Evolutionary conservation across 2,888 invertebrate species (phyloP), one percentile per base, ranked within the genome.

Genomic region (Chydorus sphaericus): DNA sequence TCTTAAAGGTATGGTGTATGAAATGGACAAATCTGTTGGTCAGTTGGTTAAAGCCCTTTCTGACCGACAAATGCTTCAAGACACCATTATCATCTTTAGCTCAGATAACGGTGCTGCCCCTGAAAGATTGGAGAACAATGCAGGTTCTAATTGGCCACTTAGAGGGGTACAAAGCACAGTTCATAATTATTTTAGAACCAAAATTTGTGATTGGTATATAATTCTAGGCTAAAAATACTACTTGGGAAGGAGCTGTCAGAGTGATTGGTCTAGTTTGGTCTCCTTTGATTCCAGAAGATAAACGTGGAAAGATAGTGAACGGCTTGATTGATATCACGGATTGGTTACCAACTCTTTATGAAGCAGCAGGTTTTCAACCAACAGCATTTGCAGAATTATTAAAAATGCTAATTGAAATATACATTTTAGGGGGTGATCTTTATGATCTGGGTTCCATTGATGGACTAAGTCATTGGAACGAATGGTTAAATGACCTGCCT

Each of bases 201-300:
- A 20, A 1, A 16, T n/a, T n/a, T n/a, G n/a, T n/a, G 5, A n/a
- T 16, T 16, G 20, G 8, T 39, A 20, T 6, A 38, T 2, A n/a
- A 8, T 3, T 68, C 36, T 61, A 78, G 81, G 74, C 88, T 2
- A 94, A 94, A 69, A 82, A 87, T 69, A 91, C 92, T 0, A 69
- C 91, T 1, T 96, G 89, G 83, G 94, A 96, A 74, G 94, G 96
- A 28, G 93, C 92, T 0, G 80, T 92, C 0, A 75, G 91, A 33
- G 89, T 84, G 2, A 81, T 81, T 0, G 86, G 80, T 0, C 71
- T 88, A 6, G 65, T 93, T 37, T 91, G 89, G 85, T 79, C 83
- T 0, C 26, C 52, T 23, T 36, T 31, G 18, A 36, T 52, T 20
- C 52, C 52, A 10, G 8, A 7, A 8, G 5, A 30, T 4, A 28